A percentile compares a stretch with the other conserved stretches of the same genome.
These are phyloP conservation scores for Solen grandis DNA, from an alignment of 1,140 invertebrate genomes.

Conservation along the genomic window DNA sequence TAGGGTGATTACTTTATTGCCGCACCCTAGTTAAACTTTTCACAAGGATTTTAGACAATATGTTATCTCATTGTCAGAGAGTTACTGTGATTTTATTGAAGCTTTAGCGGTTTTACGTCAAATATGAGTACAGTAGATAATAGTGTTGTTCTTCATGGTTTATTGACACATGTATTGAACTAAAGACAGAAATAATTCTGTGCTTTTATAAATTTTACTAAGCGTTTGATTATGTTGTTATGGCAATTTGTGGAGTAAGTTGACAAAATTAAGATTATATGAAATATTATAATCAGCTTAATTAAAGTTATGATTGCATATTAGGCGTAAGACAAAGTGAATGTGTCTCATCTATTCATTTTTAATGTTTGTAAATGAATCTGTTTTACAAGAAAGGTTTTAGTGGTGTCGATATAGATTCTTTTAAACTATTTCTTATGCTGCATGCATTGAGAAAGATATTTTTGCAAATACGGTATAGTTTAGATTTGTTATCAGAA, in stretches of 20 bases:
- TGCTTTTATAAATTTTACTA: constrained; percentile 1
- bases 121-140: constrained; percentile 10
- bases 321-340: background rate
- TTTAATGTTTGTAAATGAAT: too few relatives aligned
- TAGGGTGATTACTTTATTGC: constrained; percentile 2
- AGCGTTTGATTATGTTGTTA: constrained; percentile 6
- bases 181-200: background rate
- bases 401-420: too few relatives aligned
- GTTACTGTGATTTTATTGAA: background rate
- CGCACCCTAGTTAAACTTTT: background rate
- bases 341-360: background rate
- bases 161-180: background rate
- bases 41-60: background rate
- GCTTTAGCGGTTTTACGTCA: background rate
- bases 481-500: too few relatives aligned
- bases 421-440: too few relatives aligned
- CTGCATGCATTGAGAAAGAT: too few relatives aligned
- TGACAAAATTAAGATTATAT: background rate
- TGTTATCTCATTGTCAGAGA: background rate
- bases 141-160: constrained; percentile 15
- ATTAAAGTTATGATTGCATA: background rate
- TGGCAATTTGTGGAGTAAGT: background rate
- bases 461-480: too few relatives aligned
- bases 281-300: constrained; percentile 6
- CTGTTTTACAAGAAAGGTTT: too few relatives aligned